Evolutionary conservation across 2,113 vertebrate genomes (phyloP).

Genomic region (Podarcis raffonei): DNA sequence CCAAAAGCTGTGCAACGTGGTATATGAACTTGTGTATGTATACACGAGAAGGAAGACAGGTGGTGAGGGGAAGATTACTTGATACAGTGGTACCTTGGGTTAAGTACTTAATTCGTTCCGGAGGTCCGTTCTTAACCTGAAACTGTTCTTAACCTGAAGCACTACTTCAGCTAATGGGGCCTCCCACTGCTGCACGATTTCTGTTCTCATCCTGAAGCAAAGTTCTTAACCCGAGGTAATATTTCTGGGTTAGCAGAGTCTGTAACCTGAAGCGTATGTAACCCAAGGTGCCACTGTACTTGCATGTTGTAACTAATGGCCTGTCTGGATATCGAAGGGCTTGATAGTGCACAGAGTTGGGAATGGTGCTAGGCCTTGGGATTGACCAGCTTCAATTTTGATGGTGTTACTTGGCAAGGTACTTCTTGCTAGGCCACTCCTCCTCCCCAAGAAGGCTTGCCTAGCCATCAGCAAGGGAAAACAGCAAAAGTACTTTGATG

Average conservation of each 20-base stretch:
- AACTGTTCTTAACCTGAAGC: no score
- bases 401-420: not conserved
- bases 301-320: not conserved
- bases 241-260: no score
- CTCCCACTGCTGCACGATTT: no score
- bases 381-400: not conserved
- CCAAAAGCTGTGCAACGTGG: not conserved
- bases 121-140: no score
- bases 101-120: no score
- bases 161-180: no score
- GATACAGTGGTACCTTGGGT: not conserved
- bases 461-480: not conserved
- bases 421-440: not conserved
- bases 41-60: not conserved
- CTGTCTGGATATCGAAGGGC: not conserved
- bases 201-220: no score
- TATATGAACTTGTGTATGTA: not conserved
- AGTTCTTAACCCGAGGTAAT: no score
- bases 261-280: no score
- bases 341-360: not conserved
- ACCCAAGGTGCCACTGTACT: no score
- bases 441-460: not conserved
- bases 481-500: no score
- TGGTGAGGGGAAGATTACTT: not conserved
- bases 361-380: not conserved